Base-by-base conservation (phyloP, 1,140 invertebrate genomes). In the Amyelois transitella region DNA sequence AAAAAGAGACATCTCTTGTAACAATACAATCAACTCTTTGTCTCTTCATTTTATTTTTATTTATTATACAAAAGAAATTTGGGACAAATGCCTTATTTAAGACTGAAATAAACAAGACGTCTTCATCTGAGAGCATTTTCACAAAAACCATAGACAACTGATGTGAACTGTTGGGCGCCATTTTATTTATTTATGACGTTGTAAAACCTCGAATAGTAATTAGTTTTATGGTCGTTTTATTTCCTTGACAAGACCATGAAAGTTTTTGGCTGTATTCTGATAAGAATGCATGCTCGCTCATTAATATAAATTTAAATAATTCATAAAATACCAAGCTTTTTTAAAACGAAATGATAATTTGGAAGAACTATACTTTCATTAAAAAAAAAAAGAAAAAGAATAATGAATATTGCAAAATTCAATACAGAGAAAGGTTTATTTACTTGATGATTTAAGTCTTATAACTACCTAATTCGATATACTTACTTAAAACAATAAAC, bases 121-220 rank as follows among this genome's bases (percentile, higher is more conserved):
- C 72, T 81, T 79, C 70, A 77, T 79, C 67, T 60, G 20, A 20
- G 53, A 2, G 14, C 58, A 18, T 52, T 64, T 58, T 69, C 59
- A 76, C 73, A 83, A 80, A 80, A 84, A 78, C 43, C n/a, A 62
- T 56, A 64, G 62, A 62, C 64, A 66, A 66, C 43, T 66, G 66
- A 70, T 73, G 72, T 69, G 70, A 76, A 76, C 72, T 61, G 38
- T 50, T 21, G 56, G 48, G 18, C 28, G 45, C 66, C 64, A 73
- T 72, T 77, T 81, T 82, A 82, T 85, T 79, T 76, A 77, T 82
- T 82, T 82, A 82, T 66, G 58, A 60, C 60, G 49, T 64, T 63
- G 59, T 85, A 85, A 84, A 85, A 73, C 58, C 61, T 75, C 75
- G 77, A 81, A 81, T 79, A 69, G 76, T 85, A 85, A 81, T 85